A percentile compares a stretch with the other conserved stretches of the same genome.
Conservation (phyloP, 1,140 invertebrate genomes). For the Phortica variegata region DNA sequence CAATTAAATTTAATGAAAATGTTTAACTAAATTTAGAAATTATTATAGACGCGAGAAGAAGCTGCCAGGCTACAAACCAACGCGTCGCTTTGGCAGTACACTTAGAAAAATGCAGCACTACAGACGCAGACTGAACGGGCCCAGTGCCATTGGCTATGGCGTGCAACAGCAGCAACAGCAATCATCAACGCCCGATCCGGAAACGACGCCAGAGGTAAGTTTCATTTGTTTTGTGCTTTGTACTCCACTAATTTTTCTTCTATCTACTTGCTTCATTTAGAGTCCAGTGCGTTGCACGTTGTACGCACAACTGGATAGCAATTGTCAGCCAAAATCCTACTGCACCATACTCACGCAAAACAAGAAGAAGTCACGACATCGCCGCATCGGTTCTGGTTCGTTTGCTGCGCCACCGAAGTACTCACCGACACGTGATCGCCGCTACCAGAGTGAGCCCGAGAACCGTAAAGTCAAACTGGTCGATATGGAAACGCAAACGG, state of each 20-base stretch:
- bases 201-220: slow-evolving; percentile 50
- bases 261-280: slow-evolving; percentile 24
- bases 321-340: slow-evolving; percentile 62
- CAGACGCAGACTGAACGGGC: slow-evolving; percentile 41
- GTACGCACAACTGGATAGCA: slow-evolving; percentile 64
- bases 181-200: slow-evolving; percentile 48
- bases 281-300: slow-evolving; percentile 63
- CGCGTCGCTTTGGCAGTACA: slow-evolving; percentile 39
- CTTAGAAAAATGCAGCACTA: slow-evolving; percentile 54
- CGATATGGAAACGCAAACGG: slow-evolving; percentile 70
- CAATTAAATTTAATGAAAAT: background rate
- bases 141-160: slow-evolving; percentile 14
- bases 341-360: slow-evolving; percentile 57
- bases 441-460: slow-evolving; percentile 57
- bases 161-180: slow-evolving; percentile 27
- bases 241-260: background rate
- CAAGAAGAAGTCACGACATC: slow-evolving; percentile 60
- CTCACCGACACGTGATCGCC: slow-evolving; percentile 62
- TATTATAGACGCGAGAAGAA: slow-evolving; percentile 47
- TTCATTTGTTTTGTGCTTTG: background rate
- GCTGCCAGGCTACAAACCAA: slow-evolving; percentile 47
- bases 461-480: slow-evolving; percentile 59
- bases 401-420: slow-evolving; percentile 59
- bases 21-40: background rate
- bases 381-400: slow-evolving; percentile 62